Evolutionary conservation across 2,888 invertebrate genomes (phyloP).

Genomic region (Apomyelois bistriatella): DNA sequence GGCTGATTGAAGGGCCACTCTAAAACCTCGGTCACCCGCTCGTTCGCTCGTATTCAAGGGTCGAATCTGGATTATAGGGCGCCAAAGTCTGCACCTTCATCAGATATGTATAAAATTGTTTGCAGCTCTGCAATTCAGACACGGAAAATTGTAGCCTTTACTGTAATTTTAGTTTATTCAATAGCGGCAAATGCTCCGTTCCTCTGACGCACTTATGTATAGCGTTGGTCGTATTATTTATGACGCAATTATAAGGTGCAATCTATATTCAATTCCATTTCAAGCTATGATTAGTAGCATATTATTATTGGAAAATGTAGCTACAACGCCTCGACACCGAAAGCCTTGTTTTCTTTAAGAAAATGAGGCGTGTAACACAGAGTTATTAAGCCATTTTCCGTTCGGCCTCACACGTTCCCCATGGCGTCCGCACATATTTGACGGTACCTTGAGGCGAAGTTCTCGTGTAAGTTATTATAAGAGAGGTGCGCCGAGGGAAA

Average conservation of each 20-base stretch:
- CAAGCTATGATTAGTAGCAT: too few relatives aligned
- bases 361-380: slow-evolving; percentile 3
- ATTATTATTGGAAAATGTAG: too few relatives aligned
- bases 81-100: slow-evolving; percentile 76
- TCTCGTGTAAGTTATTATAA: slow-evolving; percentile 77
- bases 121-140: slow-evolving; percentile 60
- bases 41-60: slow-evolving; percentile 77
- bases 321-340: neutral
- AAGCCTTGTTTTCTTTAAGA: neutral
- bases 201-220: slow-evolving; percentile 14
- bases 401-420: slow-evolving; percentile 29
- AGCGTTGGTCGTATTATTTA: slow-evolving; percentile 15
- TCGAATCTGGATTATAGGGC: slow-evolving; percentile 77
- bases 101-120: slow-evolving; percentile 74
- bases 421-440: slow-evolving; percentile 41
- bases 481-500: slow-evolving; percentile 77
- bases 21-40: slow-evolving; percentile 76
- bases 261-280: too few relatives aligned
- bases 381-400: slow-evolving; percentile 17
- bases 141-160: slow-evolving; percentile 58
- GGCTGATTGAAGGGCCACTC: slow-evolving; percentile 80
- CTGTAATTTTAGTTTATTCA: slow-evolving; percentile 65
- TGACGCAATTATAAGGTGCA: slow-evolving; percentile 2
- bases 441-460: slow-evolving; percentile 68
- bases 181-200: slow-evolving; percentile 32